Evolutionary conservation across 2,797 vertebrate genomes (phyloP), one percentile per base, ranked within the genome.

Genomic region (Sebastes alutus): DNA sequence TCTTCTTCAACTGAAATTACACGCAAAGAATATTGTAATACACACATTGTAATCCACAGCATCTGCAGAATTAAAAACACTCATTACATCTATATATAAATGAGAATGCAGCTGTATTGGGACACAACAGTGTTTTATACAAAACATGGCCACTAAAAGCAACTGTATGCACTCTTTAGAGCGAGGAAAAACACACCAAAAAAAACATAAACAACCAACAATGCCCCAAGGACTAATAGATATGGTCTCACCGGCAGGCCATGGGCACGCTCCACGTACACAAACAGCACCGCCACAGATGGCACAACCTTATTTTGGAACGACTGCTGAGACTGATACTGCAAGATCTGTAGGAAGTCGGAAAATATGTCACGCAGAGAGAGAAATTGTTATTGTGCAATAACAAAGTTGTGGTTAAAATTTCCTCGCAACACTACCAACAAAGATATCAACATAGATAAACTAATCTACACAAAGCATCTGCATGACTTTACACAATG

Each of bases 221-320:
- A 25, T 76, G 46, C 52, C 23, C 32, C 6, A 55, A 76, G 75
- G 61, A 81, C 69, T 77, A 38, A 46, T 69, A 29, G 27, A 30
- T 59, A 32, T 72, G 70, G 27, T 78, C 97, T 97, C 90, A 99
- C 98, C 84, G 95, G 95, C 77, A 99, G 94, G 52, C 94, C 96
- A 2, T 96, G 94, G 0, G 97, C 97, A n/a, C 96, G 94, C 87
- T 99, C 98, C 87, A 98, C 69, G 25, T 97, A 98, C 72, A 98
- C 92, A 12, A 96, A 97, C n/a, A 99, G 91, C 67, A 98, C 84
- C 2, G 96, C 97, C 0, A 94, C 87, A 0, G 98, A 97, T 4
- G 97, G 96, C 16, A 98, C 93, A 0, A 93, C 92, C 52, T 97
- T 97, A 86, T 97, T 97, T 80, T 94, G 92, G 12, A 96, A 97